Percentiles rank a stretch among this genome's conserved stretches.
phyloP scores from a whole-genome alignment of 2,113 vertebrate genomes.

The Halichoerus grypus region DNA sequence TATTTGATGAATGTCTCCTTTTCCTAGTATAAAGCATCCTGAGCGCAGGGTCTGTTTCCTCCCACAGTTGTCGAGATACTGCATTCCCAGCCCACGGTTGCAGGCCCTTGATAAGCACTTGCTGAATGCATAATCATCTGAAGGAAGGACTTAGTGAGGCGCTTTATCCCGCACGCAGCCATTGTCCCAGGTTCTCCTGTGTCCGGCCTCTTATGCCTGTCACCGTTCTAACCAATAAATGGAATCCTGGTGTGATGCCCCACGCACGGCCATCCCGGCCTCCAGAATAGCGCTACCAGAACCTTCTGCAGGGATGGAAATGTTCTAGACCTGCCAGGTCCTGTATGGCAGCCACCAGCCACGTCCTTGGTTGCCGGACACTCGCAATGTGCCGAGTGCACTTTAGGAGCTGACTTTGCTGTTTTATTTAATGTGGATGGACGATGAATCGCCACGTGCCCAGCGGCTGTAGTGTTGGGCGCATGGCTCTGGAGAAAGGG shows the following conservation, averaged over 20 bases:
- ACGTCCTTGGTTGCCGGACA: fast-evolving
- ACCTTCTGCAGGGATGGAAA: neutral
- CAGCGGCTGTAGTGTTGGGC: neutral
- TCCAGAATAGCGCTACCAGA: neutral
- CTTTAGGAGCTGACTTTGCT: neutral
- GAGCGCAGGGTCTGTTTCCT: neutral
- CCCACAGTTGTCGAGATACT: neutral
- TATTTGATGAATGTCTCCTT: neutral
- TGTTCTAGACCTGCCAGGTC: too few species aligned
- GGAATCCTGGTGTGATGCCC: neutral
- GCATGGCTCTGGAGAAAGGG: neutral
- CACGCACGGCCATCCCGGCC: neutral
- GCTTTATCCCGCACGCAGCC: neutral
- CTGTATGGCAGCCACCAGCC: neutral
- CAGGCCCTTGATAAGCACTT: neutral
- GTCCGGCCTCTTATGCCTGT: neutral
- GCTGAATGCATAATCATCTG: neutral
- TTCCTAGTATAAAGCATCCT: too few species aligned
- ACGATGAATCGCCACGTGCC: neutral
- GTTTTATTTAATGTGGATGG: neutral
- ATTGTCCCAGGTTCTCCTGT: neutral
- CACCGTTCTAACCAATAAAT: neutral
- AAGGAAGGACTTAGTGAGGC: neutral
- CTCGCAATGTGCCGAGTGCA: neutral
- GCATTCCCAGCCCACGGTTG: neutral